Evolutionary conservation across 1,140 invertebrate genomes (phyloP), one percentile per base, ranked within the genome.

Genomic region (Sycophaga agraensis): DNA sequence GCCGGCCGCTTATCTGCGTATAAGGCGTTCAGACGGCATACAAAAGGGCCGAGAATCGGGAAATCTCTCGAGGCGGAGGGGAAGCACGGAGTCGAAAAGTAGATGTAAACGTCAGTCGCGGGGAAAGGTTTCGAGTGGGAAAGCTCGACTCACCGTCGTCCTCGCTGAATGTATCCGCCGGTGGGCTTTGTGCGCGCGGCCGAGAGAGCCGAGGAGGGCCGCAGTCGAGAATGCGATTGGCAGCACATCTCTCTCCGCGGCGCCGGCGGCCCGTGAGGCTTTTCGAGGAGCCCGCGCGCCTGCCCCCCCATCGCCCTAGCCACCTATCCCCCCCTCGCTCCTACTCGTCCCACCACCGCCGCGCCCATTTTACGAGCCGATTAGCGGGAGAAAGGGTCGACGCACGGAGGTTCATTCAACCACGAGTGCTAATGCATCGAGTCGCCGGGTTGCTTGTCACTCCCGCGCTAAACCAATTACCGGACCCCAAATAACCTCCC

Each of bases 321-420:
- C 11, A 4, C 5, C 28, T 31, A 4, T 31, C 28, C 11, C 28
- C 11, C 28, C 11, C 28, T 34, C 46, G 16, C 0, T 31, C 16
- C n/a, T 14, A 17, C 7, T 35, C 28, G 8, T 1, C 16, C 28
- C 28, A 17, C 28, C 46, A 1, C 16, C 9, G n/a, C 5, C 5
- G 28, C 5, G 4, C 28, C 28, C n/a, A 21, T 24, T 59, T 59
- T 59, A 59, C 58, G 21, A 59, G 37, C 17, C 34, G 39, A 59
- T 59, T 51, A 59, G 45, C 58, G 35, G 19, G 24, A 24, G 12
- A 37, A 57, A 51, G 31, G 39, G 45, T 50, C 46, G 35, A 40
- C 39, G 37, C 9, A 34, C 37, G 12, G 8, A 50, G 19, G 58
- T 59, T 59, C 58, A 17, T 51, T 59, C 58, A 59, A 59, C 58